Percentiles rank a stretch among this genome's conserved stretches.
Conservation (phyloP, 2,113 vertebrate genomes). For the Ranitomeya variabilis region DNA sequence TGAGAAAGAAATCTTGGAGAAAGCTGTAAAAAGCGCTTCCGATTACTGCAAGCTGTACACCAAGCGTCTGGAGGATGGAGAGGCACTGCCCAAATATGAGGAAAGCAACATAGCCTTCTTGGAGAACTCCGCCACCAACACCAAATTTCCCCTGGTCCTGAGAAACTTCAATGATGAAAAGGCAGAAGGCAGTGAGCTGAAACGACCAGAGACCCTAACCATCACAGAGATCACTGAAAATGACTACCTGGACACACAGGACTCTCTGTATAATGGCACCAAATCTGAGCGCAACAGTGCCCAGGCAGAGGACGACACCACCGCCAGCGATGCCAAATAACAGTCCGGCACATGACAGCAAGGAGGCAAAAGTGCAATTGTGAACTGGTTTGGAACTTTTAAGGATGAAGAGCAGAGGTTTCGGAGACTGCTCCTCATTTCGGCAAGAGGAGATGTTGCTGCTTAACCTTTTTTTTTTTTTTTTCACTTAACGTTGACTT, state of each 20-base stretch:
- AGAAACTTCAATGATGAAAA: conserved; percentile 76
- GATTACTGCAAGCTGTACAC: conserved; percentile 78
- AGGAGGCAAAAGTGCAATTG: conserved; percentile 64
- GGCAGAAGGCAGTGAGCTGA: conserved; percentile 71
- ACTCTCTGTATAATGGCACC: conserved; percentile 74
- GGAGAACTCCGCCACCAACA: conserved; percentile 80
- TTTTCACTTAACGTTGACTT: not conserved
- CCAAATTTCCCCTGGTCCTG: conserved; percentile 86
- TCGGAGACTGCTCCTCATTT: conserved; percentile 69
- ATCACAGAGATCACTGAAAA: conserved; percentile 71
- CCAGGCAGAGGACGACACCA: conserved; percentile 69
- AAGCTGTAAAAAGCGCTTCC: conserved; percentile 77
- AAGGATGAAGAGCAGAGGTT: conserved; percentile 70
- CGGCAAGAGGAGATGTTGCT: conserved; percentile 74
- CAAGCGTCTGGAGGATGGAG: conserved; percentile 78
- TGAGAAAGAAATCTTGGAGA: conserved; percentile 93
- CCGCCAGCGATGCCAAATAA: conserved; percentile 77
- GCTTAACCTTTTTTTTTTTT: conserved; percentile 70
- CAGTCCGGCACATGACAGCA: conserved; percentile 69
- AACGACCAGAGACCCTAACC: conserved; percentile 68
- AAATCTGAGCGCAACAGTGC: conserved; percentile 66
- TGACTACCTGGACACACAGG: conserved; percentile 78
- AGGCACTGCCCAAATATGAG: conserved; percentile 80
- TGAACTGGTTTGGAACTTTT: conserved; percentile 70
- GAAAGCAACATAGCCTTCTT: conserved; percentile 84